A percentile compares a stretch with the other conserved stretches of the same genome.
Evolutionary conservation across 64 coral and sea anemone genomes (phyloP).

Genomic region (Anthopleura sola): DNA sequence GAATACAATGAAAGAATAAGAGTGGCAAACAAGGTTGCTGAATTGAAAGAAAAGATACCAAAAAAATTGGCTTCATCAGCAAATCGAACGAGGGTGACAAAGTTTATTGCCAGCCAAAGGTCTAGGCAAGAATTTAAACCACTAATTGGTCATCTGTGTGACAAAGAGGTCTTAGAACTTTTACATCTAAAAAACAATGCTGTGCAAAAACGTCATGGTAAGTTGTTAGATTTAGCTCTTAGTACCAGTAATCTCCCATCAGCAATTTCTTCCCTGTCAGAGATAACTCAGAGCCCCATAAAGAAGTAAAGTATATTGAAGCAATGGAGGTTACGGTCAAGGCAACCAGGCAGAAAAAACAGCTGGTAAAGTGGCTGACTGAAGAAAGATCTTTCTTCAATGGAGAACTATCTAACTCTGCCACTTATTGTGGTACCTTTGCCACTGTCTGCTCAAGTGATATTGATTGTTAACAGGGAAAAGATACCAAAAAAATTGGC

Average conservation of each 20-base stretch:
- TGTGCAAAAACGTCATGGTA: neutral
- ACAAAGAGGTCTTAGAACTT: neutral
- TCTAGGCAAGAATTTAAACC: neutral
- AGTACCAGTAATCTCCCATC: neutral
- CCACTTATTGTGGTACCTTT: too few relatives aligned
- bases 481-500: neutral
- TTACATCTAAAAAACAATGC: neutral
- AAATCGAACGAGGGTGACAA: neutral
- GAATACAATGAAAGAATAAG: neutral
- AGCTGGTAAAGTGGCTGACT: too few relatives aligned
- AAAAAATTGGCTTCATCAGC: neutral
- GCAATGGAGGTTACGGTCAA: too few relatives aligned
- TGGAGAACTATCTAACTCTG: too few relatives aligned
- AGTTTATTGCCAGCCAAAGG: neutral
- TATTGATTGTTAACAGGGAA: too few relatives aligned
- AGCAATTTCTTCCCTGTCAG: too few relatives aligned
- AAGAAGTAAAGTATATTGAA: too few relatives aligned
- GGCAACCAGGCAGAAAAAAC: too few relatives aligned
- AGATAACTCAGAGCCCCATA: too few relatives aligned
- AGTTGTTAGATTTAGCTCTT: neutral
- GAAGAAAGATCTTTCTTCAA: too few relatives aligned
- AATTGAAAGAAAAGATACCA: neutral
- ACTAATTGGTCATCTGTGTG: neutral
- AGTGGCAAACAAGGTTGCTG: neutral
- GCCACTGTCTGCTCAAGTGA: too few relatives aligned